Evolutionary conservation across 2,888 invertebrate genomes (phyloP), one percentile per base, ranked within the genome.

Genomic region (Lasioglossum calceatum): DNA sequence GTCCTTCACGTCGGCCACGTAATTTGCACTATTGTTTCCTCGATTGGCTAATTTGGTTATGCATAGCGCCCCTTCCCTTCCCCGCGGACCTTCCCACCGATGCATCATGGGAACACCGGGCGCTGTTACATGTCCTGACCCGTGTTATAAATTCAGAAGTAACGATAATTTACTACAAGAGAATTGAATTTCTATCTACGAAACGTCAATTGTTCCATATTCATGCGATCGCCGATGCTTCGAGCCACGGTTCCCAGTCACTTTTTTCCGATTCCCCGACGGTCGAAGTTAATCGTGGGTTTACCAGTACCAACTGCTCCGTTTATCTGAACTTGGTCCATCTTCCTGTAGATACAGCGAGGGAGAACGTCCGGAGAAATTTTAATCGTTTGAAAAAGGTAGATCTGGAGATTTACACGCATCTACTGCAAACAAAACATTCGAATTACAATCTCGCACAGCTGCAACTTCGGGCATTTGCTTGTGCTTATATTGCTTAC

Each of bases 11-110:
- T 58, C 73, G 81, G 61, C 77, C 85, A 64, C 79, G 77, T 85
- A 85, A 87, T 85, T 85, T 77, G 85, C 82, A 54, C 82, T 27
- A 81, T 86, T 86, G 85, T 84, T 84, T 86, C 85, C 87, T 75
- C 77, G 87, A 87, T 86, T 86, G 86, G 76, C 77, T 86, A 85
- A 87, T 87, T 86, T 86, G 83, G 80, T 87, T 87, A 83, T 80
- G 82, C 86, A 80, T 83, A 74, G 67, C 36, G 73, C 39, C 23
- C 42, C 47, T 47, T 4, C 4, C n/a, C 58, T 2, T 3, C 23
- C n/a, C n/a, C 54, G 44, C 12, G 44, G 7, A 23, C 23, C 23
- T 54, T 23, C 23, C 23, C 54, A 3, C 23, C 61, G 87, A 82
- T 72, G 78, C 80, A 82, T 85, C 79, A 75, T 72, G 82, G 70